phyloP scores from a whole-genome alignment of 2,888 invertebrate species.

The Caenorhabditis zanzibari region DNA sequence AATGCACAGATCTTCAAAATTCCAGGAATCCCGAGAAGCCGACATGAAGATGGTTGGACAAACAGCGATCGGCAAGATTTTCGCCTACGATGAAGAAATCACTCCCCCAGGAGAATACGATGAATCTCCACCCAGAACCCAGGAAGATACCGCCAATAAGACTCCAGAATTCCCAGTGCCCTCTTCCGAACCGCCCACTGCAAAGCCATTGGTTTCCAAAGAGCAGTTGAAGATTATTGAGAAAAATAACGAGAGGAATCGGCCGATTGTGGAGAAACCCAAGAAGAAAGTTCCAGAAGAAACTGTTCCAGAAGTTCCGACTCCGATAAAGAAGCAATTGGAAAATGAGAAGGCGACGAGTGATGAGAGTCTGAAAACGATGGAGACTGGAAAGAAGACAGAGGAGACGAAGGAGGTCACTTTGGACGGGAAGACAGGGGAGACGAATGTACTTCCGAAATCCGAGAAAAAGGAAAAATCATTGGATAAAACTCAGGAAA shows the following conservation, averaged over 20 bases:
- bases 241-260: constrained; percentile 8
- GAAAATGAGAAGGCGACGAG: constrained; percentile 8
- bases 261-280: constrained; percentile 16
- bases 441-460: background rate
- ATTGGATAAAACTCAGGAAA: background rate
- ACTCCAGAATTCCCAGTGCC: background rate
- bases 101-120: background rate
- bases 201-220: background rate
- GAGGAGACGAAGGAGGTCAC: background rate
- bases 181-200: background rate
- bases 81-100: constrained; percentile 14
- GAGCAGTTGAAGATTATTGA: constrained; percentile 13
- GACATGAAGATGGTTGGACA: constrained; percentile 60
- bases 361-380: constrained; percentile 10
- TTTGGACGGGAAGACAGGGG: background rate
- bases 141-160: background rate
- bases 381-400: constrained; percentile 5
- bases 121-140: background rate
- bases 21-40: constrained; percentile 55
- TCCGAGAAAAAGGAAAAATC: background rate
- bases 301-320: background rate
- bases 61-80: constrained; percentile 10
- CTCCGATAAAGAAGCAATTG: background rate
- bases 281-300: background rate
- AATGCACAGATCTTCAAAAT: too few relatives aligned